Evolutionary conservation across 2,888 invertebrate species (phyloP).

Genomic region (Drosophila subsilvestris): DNA sequence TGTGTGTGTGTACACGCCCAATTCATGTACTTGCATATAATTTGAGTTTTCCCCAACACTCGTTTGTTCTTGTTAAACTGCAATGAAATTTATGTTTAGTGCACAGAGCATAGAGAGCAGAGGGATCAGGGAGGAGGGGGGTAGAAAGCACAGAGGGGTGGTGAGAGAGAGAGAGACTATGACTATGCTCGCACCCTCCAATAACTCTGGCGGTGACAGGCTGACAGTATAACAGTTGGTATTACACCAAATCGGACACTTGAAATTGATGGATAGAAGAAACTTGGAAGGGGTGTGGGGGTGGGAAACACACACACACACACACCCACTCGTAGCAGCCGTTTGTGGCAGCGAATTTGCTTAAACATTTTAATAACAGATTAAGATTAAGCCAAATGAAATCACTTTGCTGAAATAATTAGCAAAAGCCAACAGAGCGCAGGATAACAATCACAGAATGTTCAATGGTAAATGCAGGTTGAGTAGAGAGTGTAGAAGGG

Average conservation of each 20-base stretch:
- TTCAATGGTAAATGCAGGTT: too few relatives aligned
- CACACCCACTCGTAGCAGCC: not conserved
- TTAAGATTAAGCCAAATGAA: not conserved
- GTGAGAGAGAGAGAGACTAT: not conserved
- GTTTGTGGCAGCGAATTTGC: not conserved
- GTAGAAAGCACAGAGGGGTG: slow-evolving; percentile 8
- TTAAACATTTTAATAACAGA: not conserved
- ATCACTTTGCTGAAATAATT: not conserved
- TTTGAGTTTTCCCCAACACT: slow-evolving; percentile 38
- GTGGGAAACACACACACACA: too few relatives aligned
- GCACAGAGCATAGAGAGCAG: slow-evolving; percentile 16
- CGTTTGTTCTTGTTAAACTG: slow-evolving; percentile 28
- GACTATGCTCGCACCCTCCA: not conserved
- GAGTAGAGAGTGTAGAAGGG: too few relatives aligned
- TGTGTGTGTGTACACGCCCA: slow-evolving; percentile 17
- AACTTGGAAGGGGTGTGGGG: not conserved
- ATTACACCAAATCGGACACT: slow-evolving; percentile 13
- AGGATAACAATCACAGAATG: not conserved
- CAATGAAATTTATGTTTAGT: slow-evolving; percentile 39
- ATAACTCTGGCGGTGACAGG: slow-evolving; percentile 1
- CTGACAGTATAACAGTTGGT: slow-evolving; percentile 18
- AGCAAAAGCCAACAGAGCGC: not conserved
- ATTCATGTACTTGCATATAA: slow-evolving; percentile 46
- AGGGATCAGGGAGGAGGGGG: not conserved
- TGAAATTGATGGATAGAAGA: not conserved